Base-by-base conservation (phyloP, 2,113 vertebrate genomes). In the Anguilla japonica region DNA sequence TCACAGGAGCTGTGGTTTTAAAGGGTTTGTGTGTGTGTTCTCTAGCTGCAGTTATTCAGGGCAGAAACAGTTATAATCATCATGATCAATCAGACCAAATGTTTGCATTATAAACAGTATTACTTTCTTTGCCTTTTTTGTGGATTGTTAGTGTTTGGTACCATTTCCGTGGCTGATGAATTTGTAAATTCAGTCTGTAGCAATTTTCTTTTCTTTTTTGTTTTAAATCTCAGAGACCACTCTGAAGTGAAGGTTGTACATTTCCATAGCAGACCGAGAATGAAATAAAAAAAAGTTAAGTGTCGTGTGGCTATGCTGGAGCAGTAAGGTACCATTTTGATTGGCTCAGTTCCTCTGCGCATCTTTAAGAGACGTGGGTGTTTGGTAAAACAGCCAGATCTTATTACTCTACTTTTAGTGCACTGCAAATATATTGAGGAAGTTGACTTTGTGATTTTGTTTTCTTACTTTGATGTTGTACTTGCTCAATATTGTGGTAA, bases 381-480 rank as follows among this genome's bases (percentile, higher is more conserved):
- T 13, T 20, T 81, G 79, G 3, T 41, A 81, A 81, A 41, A 18
- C 79, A 41, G 9, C 79, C 16, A 87, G 90, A 85, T 89, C 89
- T 88, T 86, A 89, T 92, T 89, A 89, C 84, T 91, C 88, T 90
- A 89, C 92, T 91, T 89, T 89, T 85, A 41, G 75, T 79, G 84
- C 83, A 87, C 86, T 91, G 90, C 89, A 91, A 79, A 93, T 89
- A 87, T 89, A 87, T 85, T 91, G 86, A 86, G 80, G 88, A 84
- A 91, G 85, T 14, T 90, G 87, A 92, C 91, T 89, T 39, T 83
- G 79, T 79, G 91, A 91, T 88, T 87, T 87, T 87, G 43, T 29
- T 29, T 85, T 88, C 79, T 90, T 40, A 83, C 22, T 83, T 90
- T 92, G 91, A 83, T 90, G 90, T 89, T 90, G 88, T 89, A 18